phyloP scores from a whole-genome alignment of 2,797 vertebrate genomes.

The Geotrypetes seraphini region DNA sequence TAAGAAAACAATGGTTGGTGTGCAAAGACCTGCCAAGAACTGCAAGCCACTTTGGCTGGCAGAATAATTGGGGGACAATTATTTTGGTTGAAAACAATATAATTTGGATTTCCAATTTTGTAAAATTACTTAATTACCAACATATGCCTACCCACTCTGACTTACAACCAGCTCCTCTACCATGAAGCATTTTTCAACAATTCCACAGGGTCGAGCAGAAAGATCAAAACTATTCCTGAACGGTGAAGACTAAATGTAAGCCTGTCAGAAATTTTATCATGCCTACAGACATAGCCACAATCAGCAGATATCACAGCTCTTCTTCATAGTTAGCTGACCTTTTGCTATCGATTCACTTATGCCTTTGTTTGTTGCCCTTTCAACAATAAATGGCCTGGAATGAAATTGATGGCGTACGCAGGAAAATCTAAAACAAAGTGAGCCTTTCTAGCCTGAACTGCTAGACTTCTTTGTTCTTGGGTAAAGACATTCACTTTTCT shows the following conservation, averaged over 20 bases:
- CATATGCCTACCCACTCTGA: conserved; percentile 59
- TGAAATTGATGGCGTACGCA: no score
- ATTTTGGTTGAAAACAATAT: conserved; percentile 71
- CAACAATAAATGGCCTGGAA: background rate
- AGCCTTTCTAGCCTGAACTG: no score
- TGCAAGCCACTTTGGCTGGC: conserved; percentile 62
- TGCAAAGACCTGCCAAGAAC: conserved; percentile 61
- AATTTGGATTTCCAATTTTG: conserved; percentile 66
- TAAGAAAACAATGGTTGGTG: conserved; percentile 76
- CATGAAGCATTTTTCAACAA: conserved; percentile 24
- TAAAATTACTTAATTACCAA: conserved; percentile 71
- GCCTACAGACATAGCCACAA: background rate
- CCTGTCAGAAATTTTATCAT: background rate
- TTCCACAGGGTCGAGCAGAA: conserved; percentile 25
- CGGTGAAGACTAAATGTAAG: background rate
- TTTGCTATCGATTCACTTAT: background rate
- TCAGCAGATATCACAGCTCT: conserved; percentile 8
- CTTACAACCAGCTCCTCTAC: conserved; percentile 39
- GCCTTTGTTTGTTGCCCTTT: background rate
- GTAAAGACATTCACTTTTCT: no score
- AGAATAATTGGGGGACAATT: conserved; percentile 73
- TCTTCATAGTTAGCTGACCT: background rate
- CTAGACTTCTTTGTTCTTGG: no score
- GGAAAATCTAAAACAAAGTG: no score
- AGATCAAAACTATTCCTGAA: conserved; percentile 11